A percentile compares a stretch with the other conserved stretches of the same genome.
phyloP scores from a whole-genome alignment of 2,113 vertebrate genomes.

The Mirounga angustirostris region DNA sequence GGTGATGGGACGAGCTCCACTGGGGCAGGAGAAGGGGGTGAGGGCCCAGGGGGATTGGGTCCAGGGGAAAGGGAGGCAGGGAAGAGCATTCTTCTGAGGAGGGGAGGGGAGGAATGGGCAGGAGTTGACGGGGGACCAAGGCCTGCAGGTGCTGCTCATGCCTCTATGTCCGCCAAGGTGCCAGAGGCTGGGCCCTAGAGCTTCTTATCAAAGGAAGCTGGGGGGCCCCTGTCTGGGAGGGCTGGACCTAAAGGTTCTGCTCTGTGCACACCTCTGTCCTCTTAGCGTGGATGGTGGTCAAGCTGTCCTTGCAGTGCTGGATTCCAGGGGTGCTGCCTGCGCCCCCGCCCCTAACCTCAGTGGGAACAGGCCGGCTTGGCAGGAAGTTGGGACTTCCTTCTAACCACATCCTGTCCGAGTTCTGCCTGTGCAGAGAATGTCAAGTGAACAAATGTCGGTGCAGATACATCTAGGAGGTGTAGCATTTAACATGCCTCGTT shows the following conservation, averaged over 20 bases:
- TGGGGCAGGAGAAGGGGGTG: background rate
- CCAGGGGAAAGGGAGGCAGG: background rate
- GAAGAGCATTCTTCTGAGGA: background rate
- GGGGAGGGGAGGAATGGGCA: background rate
- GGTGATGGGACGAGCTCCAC: background rate
- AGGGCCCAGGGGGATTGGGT: background rate
- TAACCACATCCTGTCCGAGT: rapidly evolving
- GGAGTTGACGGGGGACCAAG: background rate
- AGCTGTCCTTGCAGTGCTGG: background rate
- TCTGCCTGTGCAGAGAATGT: rapidly evolving
- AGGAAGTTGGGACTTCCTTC: background rate
- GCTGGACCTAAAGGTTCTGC: background rate
- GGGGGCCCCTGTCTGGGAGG: background rate
- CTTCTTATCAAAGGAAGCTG: background rate
- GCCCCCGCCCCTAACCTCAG: rapidly evolving
- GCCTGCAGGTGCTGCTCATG: rapidly evolving
- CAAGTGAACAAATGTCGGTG: background rate
- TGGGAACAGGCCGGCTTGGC: background rate
- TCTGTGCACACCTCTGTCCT: rapidly evolving
- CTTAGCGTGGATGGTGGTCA: background rate
- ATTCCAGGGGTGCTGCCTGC: background rate
- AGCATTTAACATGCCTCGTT: background rate
- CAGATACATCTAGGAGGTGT: background rate
- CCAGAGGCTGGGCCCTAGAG: background rate
- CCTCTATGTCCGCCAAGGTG: background rate